Evolutionary conservation across 2,113 vertebrate species (phyloP).

Genomic region (Siniperca knerii): DNA sequence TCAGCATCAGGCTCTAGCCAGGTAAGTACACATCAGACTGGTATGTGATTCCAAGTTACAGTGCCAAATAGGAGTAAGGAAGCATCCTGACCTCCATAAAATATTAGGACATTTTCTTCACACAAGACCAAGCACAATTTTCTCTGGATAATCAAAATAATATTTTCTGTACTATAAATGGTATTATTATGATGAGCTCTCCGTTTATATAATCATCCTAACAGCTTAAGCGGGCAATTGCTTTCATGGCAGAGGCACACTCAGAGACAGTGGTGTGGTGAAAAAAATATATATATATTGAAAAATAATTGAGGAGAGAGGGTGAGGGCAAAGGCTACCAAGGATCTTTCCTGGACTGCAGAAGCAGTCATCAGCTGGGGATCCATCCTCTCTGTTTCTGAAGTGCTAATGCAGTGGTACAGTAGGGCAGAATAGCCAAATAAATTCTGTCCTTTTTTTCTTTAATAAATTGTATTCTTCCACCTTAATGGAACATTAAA

Average conservation of each 20-base stretch:
- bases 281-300: too few species aligned
- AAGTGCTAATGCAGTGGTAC: neutral
- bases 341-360: neutral
- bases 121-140: neutral
- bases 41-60: neutral
- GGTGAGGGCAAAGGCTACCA: neutral
- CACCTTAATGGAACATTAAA: neutral
- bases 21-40: neutral
- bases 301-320: constrained; percentile 3
- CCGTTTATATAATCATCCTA: neutral
- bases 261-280: neutral
- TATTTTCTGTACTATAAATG: neutral
- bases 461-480: neutral
- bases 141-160: neutral
- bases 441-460: neutral
- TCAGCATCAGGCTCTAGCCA: neutral
- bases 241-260: neutral
- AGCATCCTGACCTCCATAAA: neutral
- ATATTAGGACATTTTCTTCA: neutral
- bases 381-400: neutral
- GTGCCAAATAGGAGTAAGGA: neutral
- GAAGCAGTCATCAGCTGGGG: neutral
- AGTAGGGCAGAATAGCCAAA: neutral
- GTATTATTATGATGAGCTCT: neutral
- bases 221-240: neutral